Evolutionary conservation across 2,888 invertebrate species (phyloP).

Genomic region (Tachina lurida): DNA sequence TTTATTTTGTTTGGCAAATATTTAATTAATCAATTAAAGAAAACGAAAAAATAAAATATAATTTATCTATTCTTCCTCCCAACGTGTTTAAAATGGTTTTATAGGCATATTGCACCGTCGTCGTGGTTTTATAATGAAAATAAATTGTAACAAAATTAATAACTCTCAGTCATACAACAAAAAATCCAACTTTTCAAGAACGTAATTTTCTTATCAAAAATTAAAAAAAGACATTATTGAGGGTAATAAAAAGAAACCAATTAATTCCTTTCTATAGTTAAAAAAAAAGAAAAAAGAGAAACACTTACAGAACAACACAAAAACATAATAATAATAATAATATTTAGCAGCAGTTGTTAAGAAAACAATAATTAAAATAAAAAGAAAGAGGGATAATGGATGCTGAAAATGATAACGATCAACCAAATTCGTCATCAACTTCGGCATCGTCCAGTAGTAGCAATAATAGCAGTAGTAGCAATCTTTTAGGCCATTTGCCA

Average conservation of each 20-base stretch:
- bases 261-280: constrained; percentile 31
- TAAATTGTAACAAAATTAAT: constrained; percentile 15
- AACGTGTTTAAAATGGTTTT: constrained; percentile 12
- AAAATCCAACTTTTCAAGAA: constrained; percentile 32
- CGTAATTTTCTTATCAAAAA: constrained; percentile 54
- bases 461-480: constrained; percentile 76
- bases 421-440: constrained; percentile 73
- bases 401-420: constrained; percentile 77
- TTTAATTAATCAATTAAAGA: constrained; percentile 1
- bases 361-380: constrained; percentile 5
- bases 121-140: not conserved
- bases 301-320: not conserved
- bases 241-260: not conserved
- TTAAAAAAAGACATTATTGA: constrained; percentile 34
- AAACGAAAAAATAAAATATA: constrained; percentile 6
- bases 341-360: constrained; percentile 22
- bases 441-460: constrained; percentile 77
- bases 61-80: constrained; percentile 4
- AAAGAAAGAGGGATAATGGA: constrained; percentile 69
- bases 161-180: constrained; percentile 35
- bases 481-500: constrained; percentile 74
- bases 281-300: not conserved
- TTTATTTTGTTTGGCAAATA: constrained; percentile 26
- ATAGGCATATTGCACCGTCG: constrained; percentile 35
- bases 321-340: not conserved